phyloP scores from a whole-genome alignment of 2,888 invertebrate genomes.

The Metalampra italica region DNA sequence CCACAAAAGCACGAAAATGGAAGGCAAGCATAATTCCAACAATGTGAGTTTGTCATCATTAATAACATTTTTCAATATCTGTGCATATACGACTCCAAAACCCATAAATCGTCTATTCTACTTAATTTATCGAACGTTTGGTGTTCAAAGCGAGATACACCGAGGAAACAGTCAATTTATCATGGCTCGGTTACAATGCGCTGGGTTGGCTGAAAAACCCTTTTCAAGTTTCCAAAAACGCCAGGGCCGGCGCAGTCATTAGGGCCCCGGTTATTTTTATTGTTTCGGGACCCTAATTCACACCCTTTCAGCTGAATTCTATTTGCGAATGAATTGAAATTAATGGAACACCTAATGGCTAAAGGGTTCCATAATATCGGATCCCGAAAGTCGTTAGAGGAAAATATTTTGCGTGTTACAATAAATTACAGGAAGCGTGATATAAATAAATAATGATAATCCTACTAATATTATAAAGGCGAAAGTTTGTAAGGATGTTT shows the following conservation, averaged over 20 bases:
- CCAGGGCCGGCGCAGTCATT: background rate
- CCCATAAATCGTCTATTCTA: conserved; percentile 1
- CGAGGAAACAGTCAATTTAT: conserved; percentile 9
- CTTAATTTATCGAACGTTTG: conserved; percentile 1
- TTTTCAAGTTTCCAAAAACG: background rate
- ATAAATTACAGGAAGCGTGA: too few relatives aligned
- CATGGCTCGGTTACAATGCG: conserved; percentile 2
- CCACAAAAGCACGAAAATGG: too few relatives aligned
- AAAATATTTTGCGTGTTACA: background rate
- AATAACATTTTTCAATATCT: background rate
- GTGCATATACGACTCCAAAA: background rate
- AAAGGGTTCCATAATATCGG: background rate
- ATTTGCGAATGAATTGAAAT: background rate
- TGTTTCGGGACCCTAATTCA: background rate
- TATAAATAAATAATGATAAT: too few relatives aligned
- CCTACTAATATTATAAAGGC: too few relatives aligned
- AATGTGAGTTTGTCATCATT: background rate
- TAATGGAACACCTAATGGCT: background rate
- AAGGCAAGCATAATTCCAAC: too few relatives aligned
- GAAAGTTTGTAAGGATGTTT: too few relatives aligned
- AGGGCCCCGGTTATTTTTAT: background rate
- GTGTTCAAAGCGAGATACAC: background rate
- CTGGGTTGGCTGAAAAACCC: background rate
- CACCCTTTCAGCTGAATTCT: background rate
- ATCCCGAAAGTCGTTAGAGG: background rate